phyloP scores from a whole-genome alignment of 1,140 invertebrate species.

The Leptonema lineaticorne region DNA sequence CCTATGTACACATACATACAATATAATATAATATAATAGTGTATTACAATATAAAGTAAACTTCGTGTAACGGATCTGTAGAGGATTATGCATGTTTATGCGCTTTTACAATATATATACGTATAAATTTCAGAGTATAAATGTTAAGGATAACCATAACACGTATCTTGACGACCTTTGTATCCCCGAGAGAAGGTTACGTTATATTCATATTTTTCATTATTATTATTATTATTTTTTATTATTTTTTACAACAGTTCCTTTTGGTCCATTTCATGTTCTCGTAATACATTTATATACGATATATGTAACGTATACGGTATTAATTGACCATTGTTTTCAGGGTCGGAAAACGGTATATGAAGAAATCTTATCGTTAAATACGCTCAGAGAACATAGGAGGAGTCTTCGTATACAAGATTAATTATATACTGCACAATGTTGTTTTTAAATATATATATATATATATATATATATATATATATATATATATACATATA shows the following conservation, averaged over 20 bases:
- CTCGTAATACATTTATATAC: too few relatives aligned
- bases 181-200: constrained; percentile 8
- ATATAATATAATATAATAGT: too few relatives aligned
- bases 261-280: background rate
- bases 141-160: constrained; percentile 15
- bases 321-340: constrained; percentile 40
- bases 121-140: constrained; percentile 11
- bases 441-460: too few relatives aligned
- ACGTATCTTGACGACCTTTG: constrained; percentile 13
- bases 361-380: constrained; percentile 13
- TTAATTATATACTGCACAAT: constrained; percentile 23
- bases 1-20: too few relatives aligned
- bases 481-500: too few relatives aligned
- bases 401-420: background rate
- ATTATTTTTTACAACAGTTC: background rate
- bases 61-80: background rate
- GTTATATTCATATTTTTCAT: constrained; percentile 2
- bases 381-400: constrained; percentile 8
- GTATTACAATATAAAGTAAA: background rate
- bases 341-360: constrained; percentile 15
- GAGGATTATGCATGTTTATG: constrained; percentile 13
- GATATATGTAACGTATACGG: constrained; percentile 7
- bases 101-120: background rate
- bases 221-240: background rate
- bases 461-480: too few relatives aligned